Evolutionary conservation across 1,140 invertebrate species (phyloP).

Genomic region (Orussus abietinus): DNA sequence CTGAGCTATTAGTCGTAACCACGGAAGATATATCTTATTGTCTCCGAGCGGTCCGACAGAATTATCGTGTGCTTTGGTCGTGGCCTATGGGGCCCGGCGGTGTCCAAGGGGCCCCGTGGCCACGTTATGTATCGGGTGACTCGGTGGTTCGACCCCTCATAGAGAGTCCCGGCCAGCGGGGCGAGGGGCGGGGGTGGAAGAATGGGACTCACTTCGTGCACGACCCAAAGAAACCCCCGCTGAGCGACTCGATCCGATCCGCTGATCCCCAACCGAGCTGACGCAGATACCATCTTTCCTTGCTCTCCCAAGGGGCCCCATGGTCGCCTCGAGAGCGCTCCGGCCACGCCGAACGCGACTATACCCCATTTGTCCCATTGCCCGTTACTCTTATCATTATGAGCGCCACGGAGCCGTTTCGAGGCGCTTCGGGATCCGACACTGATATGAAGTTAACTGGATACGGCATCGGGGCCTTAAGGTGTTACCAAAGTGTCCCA

Average conservation of each 20-base stretch:
- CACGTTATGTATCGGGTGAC: conserved; percentile 33
- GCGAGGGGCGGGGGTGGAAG: conserved; percentile 22
- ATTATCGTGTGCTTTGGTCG: conserved; percentile 15
- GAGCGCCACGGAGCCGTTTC: too few species aligned
- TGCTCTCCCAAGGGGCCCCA: conserved; percentile 28
- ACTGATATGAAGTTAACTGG: too few species aligned
- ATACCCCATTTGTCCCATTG: conserved; percentile 16
- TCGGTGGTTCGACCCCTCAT: conserved; percentile 39
- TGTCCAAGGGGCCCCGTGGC: conserved; percentile 31
- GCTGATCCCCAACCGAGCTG: conserved; percentile 45
- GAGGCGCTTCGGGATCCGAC: too few species aligned
- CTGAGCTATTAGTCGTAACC: conserved; percentile 26
- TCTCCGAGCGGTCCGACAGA: conserved; percentile 16
- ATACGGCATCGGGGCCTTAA: too few species aligned
- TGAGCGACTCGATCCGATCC: conserved; percentile 45
- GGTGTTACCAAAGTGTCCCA: too few species aligned
- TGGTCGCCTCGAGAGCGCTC: too few species aligned
- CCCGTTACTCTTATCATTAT: too few species aligned
- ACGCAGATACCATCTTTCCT: conserved; percentile 45
- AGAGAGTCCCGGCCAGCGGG: conserved; percentile 29
- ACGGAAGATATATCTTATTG: conserved; percentile 31
- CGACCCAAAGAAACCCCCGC: conserved; percentile 46
- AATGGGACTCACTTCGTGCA: conserved; percentile 45
- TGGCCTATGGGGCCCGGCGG: conserved; percentile 18
- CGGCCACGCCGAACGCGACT: conserved; percentile 29